Base-by-base conservation (phyloP, 2,888 invertebrate genomes). In the Empis stercorea region DNA sequence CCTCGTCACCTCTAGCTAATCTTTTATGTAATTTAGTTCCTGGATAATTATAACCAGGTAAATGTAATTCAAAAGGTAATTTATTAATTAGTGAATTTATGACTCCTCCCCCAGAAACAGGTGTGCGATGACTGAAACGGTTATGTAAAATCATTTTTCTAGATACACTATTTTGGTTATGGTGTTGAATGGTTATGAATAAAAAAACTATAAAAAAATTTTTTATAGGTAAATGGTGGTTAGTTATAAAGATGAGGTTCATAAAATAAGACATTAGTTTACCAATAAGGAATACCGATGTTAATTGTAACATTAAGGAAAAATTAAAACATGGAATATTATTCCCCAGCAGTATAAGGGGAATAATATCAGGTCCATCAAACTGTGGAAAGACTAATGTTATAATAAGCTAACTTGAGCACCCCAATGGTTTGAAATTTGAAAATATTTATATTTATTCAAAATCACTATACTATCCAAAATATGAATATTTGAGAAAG, bases 391-490 rank as follows among this genome's bases (percentile, higher is more conserved):
- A 64, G 54, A 61, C 60, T 2, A 62, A 62, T 46, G 49, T 57
- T 4, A 50, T 64, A 32, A 27, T 62, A 7, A 48, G 49, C 32
- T 49, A 64, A 41, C 38, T 63, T 10, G 34, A 50, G n/a, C 47
- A 58, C 50, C 50, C 52, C 10, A 60, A 63, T 49, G 61, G 62
- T 5, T 45, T 61, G 14, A 46, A 52, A 50, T 64, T 63, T 54
- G 52, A 59, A 53, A 65, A 64, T 52, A 40, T 65, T 16, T 64
- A 65, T 45, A 44, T 64, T 6, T 61, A 59, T 46, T 60, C 59
- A 11, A 54, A 54, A 39, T 51, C 54, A 55, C 40, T 14, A 34
- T 20, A 39, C 42, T n/a, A n/a, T n/a, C n/a, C n/a, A n/a, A n/a
- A n/a, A n/a, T n/a, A n/a, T n/a, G n/a, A n/a, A n/a, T n/a, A n/a